Conservation (phyloP, 2,797 vertebrate species). For the Hippopotamyrus pictus region DNA sequence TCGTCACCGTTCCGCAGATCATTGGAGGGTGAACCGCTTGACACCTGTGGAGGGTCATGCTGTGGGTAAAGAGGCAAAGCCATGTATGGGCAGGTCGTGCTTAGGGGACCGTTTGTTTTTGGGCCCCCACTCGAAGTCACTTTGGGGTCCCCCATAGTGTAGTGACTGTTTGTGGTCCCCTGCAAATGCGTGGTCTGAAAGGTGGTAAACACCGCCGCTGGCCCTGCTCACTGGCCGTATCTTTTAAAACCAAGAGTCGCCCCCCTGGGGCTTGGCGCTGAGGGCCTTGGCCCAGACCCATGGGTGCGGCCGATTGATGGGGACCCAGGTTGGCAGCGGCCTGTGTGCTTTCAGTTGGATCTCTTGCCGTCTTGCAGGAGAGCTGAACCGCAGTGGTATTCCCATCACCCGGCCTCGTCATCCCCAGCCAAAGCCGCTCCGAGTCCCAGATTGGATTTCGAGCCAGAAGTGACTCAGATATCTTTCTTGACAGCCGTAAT, state of each 20-base stretch:
- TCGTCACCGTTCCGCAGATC: background rate
- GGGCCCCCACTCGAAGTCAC: background rate
- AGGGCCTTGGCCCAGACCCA: background rate
- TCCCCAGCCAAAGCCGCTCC: background rate
- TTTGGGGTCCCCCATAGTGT: background rate
- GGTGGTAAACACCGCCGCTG: background rate
- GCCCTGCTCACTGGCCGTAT: background rate
- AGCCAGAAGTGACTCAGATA: conserved; percentile 15
- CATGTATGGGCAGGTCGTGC: background rate
- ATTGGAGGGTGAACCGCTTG: background rate
- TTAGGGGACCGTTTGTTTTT: background rate
- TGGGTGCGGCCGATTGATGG: background rate
- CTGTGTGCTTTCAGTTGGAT: conserved; percentile 4
- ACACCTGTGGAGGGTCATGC: background rate
- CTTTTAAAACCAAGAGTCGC: background rate
- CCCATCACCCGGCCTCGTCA: background rate
- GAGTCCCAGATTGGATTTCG: background rate
- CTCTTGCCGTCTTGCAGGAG: background rate
- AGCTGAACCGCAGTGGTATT: background rate
- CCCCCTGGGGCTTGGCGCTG: background rate
- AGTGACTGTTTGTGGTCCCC: background rate
- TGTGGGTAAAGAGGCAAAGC: background rate
- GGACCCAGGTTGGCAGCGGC: background rate
- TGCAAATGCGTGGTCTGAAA: background rate
- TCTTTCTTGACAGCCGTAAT: conserved; percentile 15